Conservation (phyloP, 2,888 invertebrate species). For the Lathronympha strigana region DNA sequence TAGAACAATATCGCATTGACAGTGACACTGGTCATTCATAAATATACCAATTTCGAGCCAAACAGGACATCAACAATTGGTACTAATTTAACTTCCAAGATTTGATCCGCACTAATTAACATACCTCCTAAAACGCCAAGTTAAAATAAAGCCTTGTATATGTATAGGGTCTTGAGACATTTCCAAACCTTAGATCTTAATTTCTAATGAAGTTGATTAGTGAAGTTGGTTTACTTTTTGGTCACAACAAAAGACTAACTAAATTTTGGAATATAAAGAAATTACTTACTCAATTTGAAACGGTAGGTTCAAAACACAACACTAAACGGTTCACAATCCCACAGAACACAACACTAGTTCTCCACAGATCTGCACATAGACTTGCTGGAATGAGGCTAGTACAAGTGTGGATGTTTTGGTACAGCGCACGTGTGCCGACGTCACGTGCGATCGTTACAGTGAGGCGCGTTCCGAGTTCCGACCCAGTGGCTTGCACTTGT, state of each 20-base stretch:
- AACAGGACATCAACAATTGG: too few species aligned
- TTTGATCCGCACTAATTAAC: too few species aligned
- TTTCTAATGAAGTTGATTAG: not conserved
- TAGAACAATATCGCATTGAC: too few species aligned
- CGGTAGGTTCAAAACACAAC: not conserved
- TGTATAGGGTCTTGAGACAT: too few species aligned
- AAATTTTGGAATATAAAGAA: not conserved
- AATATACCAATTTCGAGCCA: too few species aligned
- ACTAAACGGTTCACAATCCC: not conserved
- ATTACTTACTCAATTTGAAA: not conserved
- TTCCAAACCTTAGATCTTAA: too few species aligned
- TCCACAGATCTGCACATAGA: not conserved
- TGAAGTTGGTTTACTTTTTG: not conserved
- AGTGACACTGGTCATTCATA: too few species aligned
- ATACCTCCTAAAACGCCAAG: too few species aligned
- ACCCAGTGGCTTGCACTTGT: slow-evolving; percentile 77
- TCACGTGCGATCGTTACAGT: slow-evolving; percentile 75
- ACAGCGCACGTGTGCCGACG: slow-evolving; percentile 68
- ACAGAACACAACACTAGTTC: slow-evolving; percentile 11
- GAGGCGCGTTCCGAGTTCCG: slow-evolving; percentile 80
- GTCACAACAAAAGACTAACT: not conserved
- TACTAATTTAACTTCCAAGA: too few species aligned
- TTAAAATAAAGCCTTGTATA: too few species aligned
- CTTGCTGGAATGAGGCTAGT: not conserved
- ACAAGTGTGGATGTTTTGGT: slow-evolving; percentile 53